These are phyloP conservation scores for Caenorhabditis afra DNA, from an alignment of 2,888 invertebrate species.

Conservation along the genomic window DNA sequence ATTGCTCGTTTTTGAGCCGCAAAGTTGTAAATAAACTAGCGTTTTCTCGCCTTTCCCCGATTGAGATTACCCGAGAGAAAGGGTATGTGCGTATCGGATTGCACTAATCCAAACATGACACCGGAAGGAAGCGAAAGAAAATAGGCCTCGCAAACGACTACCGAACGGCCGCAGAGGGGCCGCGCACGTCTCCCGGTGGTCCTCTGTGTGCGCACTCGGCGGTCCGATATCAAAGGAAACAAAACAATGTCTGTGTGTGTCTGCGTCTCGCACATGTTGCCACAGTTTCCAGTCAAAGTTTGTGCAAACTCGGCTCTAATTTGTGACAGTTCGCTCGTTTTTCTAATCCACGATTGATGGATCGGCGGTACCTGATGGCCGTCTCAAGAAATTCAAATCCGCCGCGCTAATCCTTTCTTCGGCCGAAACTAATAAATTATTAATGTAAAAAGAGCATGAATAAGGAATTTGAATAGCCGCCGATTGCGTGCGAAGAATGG, in stretches of 20 bases:
- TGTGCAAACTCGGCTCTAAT: too few species aligned
- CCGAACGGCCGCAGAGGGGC: conserved; percentile 19
- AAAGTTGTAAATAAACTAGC: neutral
- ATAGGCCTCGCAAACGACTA: conserved; percentile 18
- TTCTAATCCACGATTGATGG: conserved; percentile 12
- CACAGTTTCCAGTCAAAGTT: neutral
- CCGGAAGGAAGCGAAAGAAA: conserved; percentile 29
- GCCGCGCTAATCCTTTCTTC: conserved; percentile 1
- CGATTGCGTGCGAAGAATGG: conserved; percentile 35
- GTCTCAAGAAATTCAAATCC: conserved; percentile 18
- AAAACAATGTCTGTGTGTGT: conserved; percentile 19
- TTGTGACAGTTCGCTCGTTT: too few species aligned
- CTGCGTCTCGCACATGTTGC: conserved; percentile 41
- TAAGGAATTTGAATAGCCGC: conserved; percentile 35
- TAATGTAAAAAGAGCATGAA: conserved; percentile 53
- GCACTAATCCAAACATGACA: conserved; percentile 53
- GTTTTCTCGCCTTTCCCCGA: too few species aligned
- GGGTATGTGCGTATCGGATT: conserved; percentile 11
- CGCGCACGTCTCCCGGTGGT: conserved; percentile 2
- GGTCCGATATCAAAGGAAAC: conserved; percentile 32
- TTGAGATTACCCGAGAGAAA: neutral
- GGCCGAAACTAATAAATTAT: conserved; percentile 36
- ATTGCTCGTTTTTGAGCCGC: conserved; percentile 4
- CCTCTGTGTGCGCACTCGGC: conserved; percentile 37
- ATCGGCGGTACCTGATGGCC: conserved; percentile 1